Conservation (phyloP, 1,140 invertebrate species). For the Augochlora pura region DNA sequence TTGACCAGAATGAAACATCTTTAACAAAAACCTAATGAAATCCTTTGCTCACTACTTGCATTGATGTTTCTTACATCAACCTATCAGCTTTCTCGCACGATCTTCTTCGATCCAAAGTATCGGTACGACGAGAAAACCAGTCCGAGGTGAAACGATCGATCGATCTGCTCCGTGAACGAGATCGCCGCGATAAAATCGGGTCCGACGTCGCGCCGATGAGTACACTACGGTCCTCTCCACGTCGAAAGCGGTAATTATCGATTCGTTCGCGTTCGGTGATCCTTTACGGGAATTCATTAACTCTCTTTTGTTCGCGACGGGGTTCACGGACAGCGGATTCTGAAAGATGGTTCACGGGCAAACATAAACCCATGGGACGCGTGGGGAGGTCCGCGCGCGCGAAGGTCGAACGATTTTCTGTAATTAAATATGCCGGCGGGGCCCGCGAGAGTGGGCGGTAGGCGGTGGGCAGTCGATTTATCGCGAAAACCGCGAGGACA, state of each 20-base stretch:
- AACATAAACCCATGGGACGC: constrained; percentile 3
- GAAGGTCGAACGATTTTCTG: constrained; percentile 60
- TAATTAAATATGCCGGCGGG: constrained; percentile 64
- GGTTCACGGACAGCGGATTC: constrained; percentile 32
- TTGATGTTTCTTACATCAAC: no score
- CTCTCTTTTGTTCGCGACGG: constrained; percentile 34
- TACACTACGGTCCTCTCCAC: background rate
- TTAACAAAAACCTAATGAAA: no score
- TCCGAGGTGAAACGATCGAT: background rate
- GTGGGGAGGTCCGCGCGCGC: constrained; percentile 30
- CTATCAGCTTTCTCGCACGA: no score
- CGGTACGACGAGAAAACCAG: no score
- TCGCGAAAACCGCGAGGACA: constrained; percentile 58
- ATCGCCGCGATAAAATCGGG: constrained; percentile 8
- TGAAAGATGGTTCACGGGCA: constrained; percentile 17
- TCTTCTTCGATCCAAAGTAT: no score
- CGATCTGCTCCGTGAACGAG: constrained; percentile 5
- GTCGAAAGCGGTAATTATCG: constrained; percentile 43
- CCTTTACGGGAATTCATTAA: constrained; percentile 52
- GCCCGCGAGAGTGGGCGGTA: constrained; percentile 53
- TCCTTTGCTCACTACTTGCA: no score
- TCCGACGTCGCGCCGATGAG: background rate
- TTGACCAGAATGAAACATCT: no score
- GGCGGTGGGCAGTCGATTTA: constrained; percentile 60
- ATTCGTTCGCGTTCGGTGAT: constrained; percentile 43